phyloP scores from a whole-genome alignment of 2,797 vertebrate genomes.

The Hydrolagus colliei region DNA sequence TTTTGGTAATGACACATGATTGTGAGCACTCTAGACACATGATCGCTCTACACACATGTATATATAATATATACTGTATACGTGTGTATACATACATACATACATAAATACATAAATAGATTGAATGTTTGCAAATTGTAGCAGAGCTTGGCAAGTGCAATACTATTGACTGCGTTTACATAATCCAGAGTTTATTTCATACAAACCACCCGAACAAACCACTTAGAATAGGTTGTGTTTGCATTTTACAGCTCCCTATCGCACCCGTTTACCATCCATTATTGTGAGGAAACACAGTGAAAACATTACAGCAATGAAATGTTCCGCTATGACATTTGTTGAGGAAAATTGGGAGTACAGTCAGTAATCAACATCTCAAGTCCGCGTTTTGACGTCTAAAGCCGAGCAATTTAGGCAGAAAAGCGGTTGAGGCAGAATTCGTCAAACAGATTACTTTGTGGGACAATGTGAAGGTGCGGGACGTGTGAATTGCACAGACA shows the following conservation, averaged over 20 bases:
- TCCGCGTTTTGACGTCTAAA: too few species aligned
- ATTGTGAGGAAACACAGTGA: background rate
- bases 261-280: background rate
- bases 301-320: background rate
- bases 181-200: background rate
- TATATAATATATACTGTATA: too few species aligned
- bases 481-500: background rate
- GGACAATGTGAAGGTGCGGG: background rate
- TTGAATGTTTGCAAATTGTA: too few species aligned
- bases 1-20: too few species aligned
- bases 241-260: background rate
- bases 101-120: too few species aligned
- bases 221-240: background rate
- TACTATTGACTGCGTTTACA: background rate
- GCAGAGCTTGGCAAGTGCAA: too few species aligned
- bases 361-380: background rate
- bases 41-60: too few species aligned
- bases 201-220: background rate
- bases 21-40: too few species aligned
- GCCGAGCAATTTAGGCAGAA: too few species aligned
- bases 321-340: too few species aligned
- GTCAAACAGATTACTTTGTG: too few species aligned
- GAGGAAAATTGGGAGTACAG: background rate
- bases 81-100: too few species aligned
- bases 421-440: background rate